Percentiles rank a stretch among this genome's conserved stretches.
These are phyloP conservation scores for Scelioninae gen. 2 DNA, from an alignment of 2,888 invertebrate species.

Conservation along the genomic window DNA sequence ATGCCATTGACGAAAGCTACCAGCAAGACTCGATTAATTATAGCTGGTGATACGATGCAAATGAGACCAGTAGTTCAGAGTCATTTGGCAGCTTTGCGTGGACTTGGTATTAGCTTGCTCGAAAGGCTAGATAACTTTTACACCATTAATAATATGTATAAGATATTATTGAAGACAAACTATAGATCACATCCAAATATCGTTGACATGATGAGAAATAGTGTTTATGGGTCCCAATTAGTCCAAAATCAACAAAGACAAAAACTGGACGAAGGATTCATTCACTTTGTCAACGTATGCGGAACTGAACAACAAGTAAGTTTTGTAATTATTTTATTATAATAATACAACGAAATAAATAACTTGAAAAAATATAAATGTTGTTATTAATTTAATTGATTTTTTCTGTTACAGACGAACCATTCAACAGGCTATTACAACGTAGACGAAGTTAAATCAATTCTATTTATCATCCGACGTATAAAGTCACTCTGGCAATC, in stretches of 20 bases:
- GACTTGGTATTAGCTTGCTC: constrained; percentile 84
- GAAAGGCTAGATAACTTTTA: constrained; percentile 88
- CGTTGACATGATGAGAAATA: constrained; percentile 86
- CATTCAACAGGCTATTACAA: constrained; percentile 88
- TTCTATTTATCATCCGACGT: constrained; percentile 85
- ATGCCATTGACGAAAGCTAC: constrained; percentile 86
- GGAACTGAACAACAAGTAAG: constrained; percentile 43
- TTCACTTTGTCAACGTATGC: constrained; percentile 80
- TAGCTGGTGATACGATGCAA: constrained; percentile 92
- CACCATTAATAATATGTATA: constrained; percentile 84
- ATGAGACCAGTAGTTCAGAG: constrained; percentile 89
- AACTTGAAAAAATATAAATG: too few species aligned
- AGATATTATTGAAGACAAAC: constrained; percentile 87
- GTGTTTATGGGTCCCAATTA: constrained; percentile 87
- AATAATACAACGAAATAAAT: too few species aligned
- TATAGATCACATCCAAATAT: constrained; percentile 90
- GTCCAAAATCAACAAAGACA: constrained; percentile 82
- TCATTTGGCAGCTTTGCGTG: constrained; percentile 82
- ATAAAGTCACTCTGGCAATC: constrained; percentile 85
- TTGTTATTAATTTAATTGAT: neutral
- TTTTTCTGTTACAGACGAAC: constrained; percentile 62
- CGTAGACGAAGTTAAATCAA: constrained; percentile 87
- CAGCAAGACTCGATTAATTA: constrained; percentile 83
- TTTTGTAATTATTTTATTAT: constrained; percentile 1
- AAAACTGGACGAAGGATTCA: constrained; percentile 72